A percentile compares a stretch with the other conserved stretches of the same genome.
Evolutionary conservation across 2,113 vertebrate genomes (phyloP).

Genomic region (Takifugu flavidus): DNA sequence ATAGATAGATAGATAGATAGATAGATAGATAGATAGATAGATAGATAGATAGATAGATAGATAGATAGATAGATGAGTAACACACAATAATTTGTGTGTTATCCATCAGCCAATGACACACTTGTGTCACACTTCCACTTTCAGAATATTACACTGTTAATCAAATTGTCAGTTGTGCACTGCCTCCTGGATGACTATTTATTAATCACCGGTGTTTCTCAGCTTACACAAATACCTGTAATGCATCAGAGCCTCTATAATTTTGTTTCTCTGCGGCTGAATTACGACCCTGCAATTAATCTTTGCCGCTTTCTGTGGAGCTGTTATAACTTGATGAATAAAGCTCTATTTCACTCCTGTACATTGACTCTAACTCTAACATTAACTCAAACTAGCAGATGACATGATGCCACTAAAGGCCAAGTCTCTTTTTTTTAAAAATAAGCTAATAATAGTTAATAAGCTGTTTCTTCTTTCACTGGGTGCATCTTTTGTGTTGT

Average conservation of each 20-base stretch:
- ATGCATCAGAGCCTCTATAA: constrained; percentile 53
- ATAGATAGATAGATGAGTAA: constrained; percentile 7
- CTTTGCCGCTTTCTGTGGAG: constrained; percentile 30
- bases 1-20: neutral
- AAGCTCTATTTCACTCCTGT: constrained; percentile 27
- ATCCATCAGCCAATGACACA: constrained; percentile 54
- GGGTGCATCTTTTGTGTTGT: constrained; percentile 12
- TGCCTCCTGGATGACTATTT: constrained; percentile 37
- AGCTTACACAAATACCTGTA: constrained; percentile 53
- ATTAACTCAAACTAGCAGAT: too few relatives aligned
- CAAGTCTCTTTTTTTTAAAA: too few relatives aligned
- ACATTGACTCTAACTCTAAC: neutral
- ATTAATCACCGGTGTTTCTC: constrained; percentile 44
- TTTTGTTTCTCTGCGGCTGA: constrained; percentile 49
- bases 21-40: neutral
- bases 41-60: neutral
- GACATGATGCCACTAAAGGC: too few relatives aligned
- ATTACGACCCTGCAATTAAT: constrained; percentile 51
- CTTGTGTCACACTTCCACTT: constrained; percentile 31
- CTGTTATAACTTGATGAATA: constrained; percentile 36
- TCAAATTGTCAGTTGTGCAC: constrained; percentile 35
- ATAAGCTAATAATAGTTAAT: too few relatives aligned
- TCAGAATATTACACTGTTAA: constrained; percentile 29
- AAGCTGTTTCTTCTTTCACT: too few relatives aligned
- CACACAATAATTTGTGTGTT: constrained; percentile 16